Evolutionary conservation across 2,797 vertebrate species (phyloP), one percentile per base, ranked within the genome.

Genomic region (Enteromius treurensis): DNA sequence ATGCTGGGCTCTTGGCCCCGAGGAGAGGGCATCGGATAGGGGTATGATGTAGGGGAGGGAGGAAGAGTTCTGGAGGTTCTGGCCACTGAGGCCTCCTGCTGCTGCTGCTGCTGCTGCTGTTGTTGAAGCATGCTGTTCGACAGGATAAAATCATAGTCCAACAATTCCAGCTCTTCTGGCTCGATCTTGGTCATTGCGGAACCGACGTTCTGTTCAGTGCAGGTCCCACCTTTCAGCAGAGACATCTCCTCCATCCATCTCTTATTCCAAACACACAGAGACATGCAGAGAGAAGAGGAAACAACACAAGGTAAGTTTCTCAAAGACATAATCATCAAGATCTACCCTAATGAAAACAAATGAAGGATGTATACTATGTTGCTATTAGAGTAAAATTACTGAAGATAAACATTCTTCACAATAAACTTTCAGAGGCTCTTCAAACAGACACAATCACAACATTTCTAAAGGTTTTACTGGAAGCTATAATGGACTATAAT

Each of bases 141-240:
- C n/a, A 99, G 93, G 34, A 99, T 98, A 90, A 99, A 99, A 91
- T 99, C 97, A 90, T 98, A 97, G 92, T 99, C 98, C 89, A 96
- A 92, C 75, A 98, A 93, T 88, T 99, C 97, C 88, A 98, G 93
- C 87, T 98, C 97, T 88, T 98, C 97, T 0, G 93, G 87, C 80
- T 99, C 97, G 84, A 95, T 96, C 84, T 96, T 96, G 81, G 95
- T 89, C 89, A 97, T 95, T 86, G 93, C 91, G 42, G 89, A 90
- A 80, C 92, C 90, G 79, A 91, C 91, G 88, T 93, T 92, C 47
- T 86, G 90, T 83, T 94, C 91, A 40, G 93, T 86, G 88, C 91
- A 90, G 89, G 93, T 94, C 88, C 94, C 95, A 90, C 92, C 92
- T 73, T 96, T 97, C 94, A 97, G 94, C 88, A 94, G 95, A 88